phyloP scores from a whole-genome alignment of 2,113 vertebrate genomes.

The Psophia crepitans region DNA sequence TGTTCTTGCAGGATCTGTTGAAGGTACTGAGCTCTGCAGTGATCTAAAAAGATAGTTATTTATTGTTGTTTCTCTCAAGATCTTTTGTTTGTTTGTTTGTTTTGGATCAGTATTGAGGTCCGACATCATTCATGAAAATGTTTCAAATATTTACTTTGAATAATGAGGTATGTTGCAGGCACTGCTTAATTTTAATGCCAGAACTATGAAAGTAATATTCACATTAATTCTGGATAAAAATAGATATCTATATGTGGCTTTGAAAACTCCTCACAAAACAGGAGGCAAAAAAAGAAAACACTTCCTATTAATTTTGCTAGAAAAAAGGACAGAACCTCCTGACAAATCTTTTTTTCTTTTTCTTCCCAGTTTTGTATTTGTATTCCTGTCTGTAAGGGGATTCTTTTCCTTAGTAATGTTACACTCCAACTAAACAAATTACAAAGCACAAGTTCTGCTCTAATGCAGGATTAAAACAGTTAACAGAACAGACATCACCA shows the following conservation, averaged over 20 bases:
- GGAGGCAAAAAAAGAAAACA: neutral
- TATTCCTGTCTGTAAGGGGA: neutral
- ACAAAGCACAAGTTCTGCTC: neutral
- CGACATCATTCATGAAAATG: neutral
- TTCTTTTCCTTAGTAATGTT: neutral
- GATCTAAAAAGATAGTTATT: neutral
- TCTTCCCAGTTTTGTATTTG: neutral
- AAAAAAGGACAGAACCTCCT: neutral
- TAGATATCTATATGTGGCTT: neutral
- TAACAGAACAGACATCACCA: neutral
- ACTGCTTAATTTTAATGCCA: neutral
- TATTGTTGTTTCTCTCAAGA: neutral
- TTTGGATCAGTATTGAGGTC: neutral
- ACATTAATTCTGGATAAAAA: neutral
- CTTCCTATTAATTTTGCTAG: neutral
- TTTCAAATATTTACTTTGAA: neutral
- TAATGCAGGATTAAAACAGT: neutral
- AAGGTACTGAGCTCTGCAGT: neutral
- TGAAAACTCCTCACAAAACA: neutral
- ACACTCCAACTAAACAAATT: neutral
- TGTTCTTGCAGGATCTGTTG: neutral
- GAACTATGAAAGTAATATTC: neutral
- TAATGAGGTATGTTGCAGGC: neutral
- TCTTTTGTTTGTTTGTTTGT: neutral
- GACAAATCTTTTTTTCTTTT: neutral